Percentiles rank a stretch among this genome's conserved stretches.
These are phyloP conservation scores for Cyphomyrus discorhynchus DNA, from an alignment of 2,113 vertebrate species.

Conservation along the genomic window DNA sequence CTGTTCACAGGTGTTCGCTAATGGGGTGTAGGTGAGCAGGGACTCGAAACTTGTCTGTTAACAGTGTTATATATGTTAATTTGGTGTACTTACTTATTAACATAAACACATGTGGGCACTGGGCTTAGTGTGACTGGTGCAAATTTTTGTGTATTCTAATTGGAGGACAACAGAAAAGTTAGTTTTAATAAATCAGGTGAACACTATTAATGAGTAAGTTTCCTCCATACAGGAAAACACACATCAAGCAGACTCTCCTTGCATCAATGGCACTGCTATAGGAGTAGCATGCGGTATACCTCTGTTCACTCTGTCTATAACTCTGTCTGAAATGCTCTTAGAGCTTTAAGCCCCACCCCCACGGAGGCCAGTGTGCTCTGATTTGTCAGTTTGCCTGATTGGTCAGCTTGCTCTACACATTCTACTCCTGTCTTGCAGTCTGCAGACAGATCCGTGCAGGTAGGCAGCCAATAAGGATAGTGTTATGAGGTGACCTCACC, in stretches of 20 bases:
- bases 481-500: neutral
- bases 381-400: neutral
- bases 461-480: neutral
- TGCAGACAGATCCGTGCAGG: neutral
- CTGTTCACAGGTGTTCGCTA: neutral
- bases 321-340: neutral
- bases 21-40: neutral
- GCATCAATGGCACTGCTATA: neutral
- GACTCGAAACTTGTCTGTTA: neutral
- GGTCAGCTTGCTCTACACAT: neutral
- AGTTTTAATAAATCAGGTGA: neutral
- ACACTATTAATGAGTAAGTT: neutral
- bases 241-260: neutral
- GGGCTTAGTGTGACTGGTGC: neutral
- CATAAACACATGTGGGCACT: neutral
- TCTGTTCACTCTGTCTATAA: neutral
- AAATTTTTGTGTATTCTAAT: neutral
- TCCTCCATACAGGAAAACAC: neutral
- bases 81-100: neutral
- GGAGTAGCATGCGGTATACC: neutral
- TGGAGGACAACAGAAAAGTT: neutral
- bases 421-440: neutral
- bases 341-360: neutral
- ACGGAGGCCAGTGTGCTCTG: neutral
- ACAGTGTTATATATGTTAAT: neutral